A percentile compares a stretch with the other conserved stretches of the same genome.
phyloP scores from a whole-genome alignment of 1,140 invertebrate genomes.

The Rhyzopertha dominica region DNA sequence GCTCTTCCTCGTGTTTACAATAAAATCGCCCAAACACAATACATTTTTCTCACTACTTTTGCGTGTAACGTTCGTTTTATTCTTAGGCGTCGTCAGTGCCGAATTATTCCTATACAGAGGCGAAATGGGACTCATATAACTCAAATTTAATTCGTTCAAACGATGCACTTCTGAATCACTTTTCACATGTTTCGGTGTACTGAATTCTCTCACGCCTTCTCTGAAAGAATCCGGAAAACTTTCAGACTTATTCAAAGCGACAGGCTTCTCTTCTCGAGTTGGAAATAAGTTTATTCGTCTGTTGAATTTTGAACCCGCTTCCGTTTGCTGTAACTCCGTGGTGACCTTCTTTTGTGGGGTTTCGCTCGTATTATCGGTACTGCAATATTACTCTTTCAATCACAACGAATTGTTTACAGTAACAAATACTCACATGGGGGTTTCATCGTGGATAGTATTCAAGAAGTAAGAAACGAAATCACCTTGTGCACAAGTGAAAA shows the following conservation, averaged over 20 bases:
- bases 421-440: slow-evolving; percentile 26
- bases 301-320: slow-evolving; percentile 2
- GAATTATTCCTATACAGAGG: slow-evolving; percentile 26
- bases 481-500: slow-evolving; percentile 29
- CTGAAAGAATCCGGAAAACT: slow-evolving; percentile 10
- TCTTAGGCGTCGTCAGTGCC: slow-evolving; percentile 12
- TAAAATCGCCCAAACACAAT: slow-evolving; percentile 40
- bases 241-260: slow-evolving; percentile 11
- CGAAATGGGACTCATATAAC: slow-evolving; percentile 31
- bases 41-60: slow-evolving; percentile 15
- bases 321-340: slow-evolving; percentile 16
- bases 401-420: slow-evolving; percentile 2
- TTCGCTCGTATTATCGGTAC: slow-evolving; percentile 16
- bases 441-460: slow-evolving; percentile 39
- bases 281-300: too few species aligned
- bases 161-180: neutral
- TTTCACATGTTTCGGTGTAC: slow-evolving; percentile 23
- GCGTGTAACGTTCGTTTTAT: slow-evolving; percentile 7
- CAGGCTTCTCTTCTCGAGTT: too few species aligned
- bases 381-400: slow-evolving; percentile 11
- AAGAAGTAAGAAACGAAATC: slow-evolving; percentile 41
- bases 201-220: slow-evolving; percentile 13
- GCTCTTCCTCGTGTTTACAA: slow-evolving; percentile 23
- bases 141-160: slow-evolving; percentile 4
- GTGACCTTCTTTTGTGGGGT: slow-evolving; percentile 17